Evolutionary conservation across 2,888 invertebrate genomes (phyloP).

Genomic region (Conops quadrifasciatus): DNA sequence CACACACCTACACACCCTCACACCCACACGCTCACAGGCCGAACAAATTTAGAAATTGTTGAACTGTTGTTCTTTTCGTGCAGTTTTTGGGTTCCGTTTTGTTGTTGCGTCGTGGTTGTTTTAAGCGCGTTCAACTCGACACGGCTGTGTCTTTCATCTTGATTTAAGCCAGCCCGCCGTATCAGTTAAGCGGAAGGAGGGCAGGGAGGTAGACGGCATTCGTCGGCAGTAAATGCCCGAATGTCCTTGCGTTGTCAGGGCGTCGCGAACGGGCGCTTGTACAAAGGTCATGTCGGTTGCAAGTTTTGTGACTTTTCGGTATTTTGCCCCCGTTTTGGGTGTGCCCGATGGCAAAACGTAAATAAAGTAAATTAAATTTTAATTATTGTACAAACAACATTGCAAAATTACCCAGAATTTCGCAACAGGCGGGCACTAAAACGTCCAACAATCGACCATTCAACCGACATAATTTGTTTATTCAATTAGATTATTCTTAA

Average conservation of each 20-base stretch:
- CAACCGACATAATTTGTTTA: too few species aligned
- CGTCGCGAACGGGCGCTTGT: not conserved
- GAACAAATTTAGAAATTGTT: not conserved
- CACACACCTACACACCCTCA: not conserved
- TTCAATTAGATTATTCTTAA: too few species aligned
- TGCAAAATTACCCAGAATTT: too few species aligned
- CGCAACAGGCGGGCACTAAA: too few species aligned
- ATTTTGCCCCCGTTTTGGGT: too few species aligned
- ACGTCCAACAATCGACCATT: too few species aligned
- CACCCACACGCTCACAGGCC: not conserved
- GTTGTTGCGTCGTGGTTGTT: not conserved
- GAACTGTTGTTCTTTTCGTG: not conserved
- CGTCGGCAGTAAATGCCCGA: not conserved
- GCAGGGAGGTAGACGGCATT: not conserved
- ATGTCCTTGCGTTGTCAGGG: not conserved
- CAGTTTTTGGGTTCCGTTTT: conserved; percentile 3
- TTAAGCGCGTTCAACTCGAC: not conserved
- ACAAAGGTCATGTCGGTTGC: too few species aligned
- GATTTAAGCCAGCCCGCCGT: not conserved
- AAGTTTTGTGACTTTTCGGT: too few species aligned
- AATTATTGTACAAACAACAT: too few species aligned
- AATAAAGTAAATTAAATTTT: too few species aligned
- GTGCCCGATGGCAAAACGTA: too few species aligned
- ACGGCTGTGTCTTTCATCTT: not conserved
- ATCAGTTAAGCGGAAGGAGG: not conserved